Conservation (phyloP, 37 sponge, comb jelly and placozoan species). For the Corticium candelabrum region DNA sequence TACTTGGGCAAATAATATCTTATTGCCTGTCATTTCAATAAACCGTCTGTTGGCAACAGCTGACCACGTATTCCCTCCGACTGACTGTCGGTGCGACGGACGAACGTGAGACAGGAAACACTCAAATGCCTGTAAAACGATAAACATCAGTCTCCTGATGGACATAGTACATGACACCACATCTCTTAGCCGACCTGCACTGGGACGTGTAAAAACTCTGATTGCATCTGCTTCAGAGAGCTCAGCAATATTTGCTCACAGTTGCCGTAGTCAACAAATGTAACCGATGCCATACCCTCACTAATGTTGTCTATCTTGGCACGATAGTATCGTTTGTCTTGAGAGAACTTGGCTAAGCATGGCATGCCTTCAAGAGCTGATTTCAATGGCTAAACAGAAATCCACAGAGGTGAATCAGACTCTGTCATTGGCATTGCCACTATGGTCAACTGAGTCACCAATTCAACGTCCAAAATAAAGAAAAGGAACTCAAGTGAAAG, state of each 20-base stretch:
- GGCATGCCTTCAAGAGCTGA: conserved; percentile 24
- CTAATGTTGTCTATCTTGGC: conserved; percentile 27
- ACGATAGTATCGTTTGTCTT: conserved; percentile 55
- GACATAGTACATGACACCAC: not conserved
- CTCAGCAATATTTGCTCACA: conserved; percentile 30
- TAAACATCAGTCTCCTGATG: not conserved
- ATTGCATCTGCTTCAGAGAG: conserved; percentile 38
- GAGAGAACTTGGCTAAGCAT: conserved; percentile 63
- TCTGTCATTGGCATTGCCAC: too few species aligned
- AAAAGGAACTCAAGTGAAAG: too few species aligned
- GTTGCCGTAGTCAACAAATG: conserved; percentile 85
- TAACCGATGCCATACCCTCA: conserved; percentile 23
- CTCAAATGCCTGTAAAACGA: conserved; percentile 50
- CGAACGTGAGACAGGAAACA: conserved; percentile 53
- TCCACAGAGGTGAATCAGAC: too few species aligned
- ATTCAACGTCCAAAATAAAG: too few species aligned
- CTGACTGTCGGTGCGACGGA: conserved; percentile 35
- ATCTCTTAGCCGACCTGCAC: conserved; percentile 12
- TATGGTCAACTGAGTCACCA: too few species aligned
- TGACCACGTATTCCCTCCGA: conserved; percentile 57
- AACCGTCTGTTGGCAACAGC: conserved; percentile 31
- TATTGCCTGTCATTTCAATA: conserved; percentile 25
- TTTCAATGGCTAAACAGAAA: too few species aligned
- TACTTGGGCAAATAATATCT: conserved; percentile 20
- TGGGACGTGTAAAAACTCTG: conserved; percentile 14